A percentile compares a stretch with the other conserved stretches of the same genome.
Evolutionary conservation across 1,140 invertebrate genomes (phyloP).

Genomic region (Hyles vespertilio): DNA sequence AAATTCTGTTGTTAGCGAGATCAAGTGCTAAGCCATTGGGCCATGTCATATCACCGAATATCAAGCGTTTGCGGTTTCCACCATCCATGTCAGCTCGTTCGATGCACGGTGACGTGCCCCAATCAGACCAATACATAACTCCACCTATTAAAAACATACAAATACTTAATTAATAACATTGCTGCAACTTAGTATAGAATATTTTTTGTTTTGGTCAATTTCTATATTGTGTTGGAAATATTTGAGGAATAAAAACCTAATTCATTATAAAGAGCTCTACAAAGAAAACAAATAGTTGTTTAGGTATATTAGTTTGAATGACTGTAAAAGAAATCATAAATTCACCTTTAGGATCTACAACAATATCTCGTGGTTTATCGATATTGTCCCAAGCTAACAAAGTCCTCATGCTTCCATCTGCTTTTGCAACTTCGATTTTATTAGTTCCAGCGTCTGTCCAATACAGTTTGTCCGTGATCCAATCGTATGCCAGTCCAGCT

Average conservation of each 20-base stretch:
- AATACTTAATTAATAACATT: not conserved
- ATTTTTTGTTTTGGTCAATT: too few species aligned
- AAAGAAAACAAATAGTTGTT: too few species aligned
- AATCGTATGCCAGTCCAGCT: constrained; percentile 88
- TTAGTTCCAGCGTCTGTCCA: constrained; percentile 91
- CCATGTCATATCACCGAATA: constrained; percentile 84
- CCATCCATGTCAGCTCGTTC: constrained; percentile 94
- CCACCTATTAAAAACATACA: constrained; percentile 72
- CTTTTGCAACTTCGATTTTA: constrained; percentile 88
- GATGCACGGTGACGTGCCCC: constrained; percentile 88
- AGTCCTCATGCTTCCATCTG: constrained; percentile 85
- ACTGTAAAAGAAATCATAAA: too few species aligned
- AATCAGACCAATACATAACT: constrained; percentile 93
- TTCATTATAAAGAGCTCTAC: too few species aligned
- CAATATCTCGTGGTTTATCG: constrained; percentile 89
- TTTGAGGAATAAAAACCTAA: too few species aligned
- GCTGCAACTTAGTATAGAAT: too few species aligned
- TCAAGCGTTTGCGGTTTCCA: constrained; percentile 78
- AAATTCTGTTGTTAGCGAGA: constrained; percentile 80
- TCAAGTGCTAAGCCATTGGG: constrained; percentile 91
- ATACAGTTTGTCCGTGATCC: constrained; percentile 91
- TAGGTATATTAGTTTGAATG: too few species aligned
- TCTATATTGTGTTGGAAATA: too few species aligned
- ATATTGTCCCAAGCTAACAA: constrained; percentile 88
- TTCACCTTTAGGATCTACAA: constrained; percentile 85